Evolutionary conservation across 2,888 invertebrate species (phyloP).

Genomic region (Drosophila dives): DNA sequence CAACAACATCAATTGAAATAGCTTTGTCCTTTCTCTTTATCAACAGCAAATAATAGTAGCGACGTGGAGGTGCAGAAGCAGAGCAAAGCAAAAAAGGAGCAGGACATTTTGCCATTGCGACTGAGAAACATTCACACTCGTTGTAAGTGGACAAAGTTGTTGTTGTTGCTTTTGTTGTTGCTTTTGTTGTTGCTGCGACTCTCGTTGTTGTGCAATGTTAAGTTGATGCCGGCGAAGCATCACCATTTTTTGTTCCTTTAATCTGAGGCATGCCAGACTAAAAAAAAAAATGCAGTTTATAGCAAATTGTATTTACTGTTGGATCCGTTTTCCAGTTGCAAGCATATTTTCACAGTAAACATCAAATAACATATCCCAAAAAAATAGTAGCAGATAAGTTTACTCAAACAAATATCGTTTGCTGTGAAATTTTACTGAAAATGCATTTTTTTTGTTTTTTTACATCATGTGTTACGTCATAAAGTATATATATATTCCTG

Average conservation of each 20-base stretch:
- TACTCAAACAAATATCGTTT: neutral
- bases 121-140: constrained; percentile 43
- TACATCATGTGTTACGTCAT: too few relatives aligned
- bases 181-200: constrained; percentile 13
- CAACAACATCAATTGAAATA: neutral
- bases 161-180: constrained; percentile 1
- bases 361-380: neutral
- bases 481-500: neutral
- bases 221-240: constrained; percentile 38
- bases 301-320: neutral
- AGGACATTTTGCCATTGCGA: constrained; percentile 28
- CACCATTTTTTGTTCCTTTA: constrained; percentile 5
- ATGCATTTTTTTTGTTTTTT: neutral
- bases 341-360: neutral
- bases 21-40: constrained; percentile 25
- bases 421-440: neutral
- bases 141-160: constrained; percentile 38
- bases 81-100: constrained; percentile 4
- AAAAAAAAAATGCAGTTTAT: neutral
- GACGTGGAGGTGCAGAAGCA: constrained; percentile 3
- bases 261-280: neutral
- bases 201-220: constrained; percentile 31
- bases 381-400: neutral
- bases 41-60: constrained; percentile 50
- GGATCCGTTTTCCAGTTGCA: neutral